Evolutionary conservation across 2,797 vertebrate genomes (phyloP).

Genomic region (Enteromius trimaculatus): DNA sequence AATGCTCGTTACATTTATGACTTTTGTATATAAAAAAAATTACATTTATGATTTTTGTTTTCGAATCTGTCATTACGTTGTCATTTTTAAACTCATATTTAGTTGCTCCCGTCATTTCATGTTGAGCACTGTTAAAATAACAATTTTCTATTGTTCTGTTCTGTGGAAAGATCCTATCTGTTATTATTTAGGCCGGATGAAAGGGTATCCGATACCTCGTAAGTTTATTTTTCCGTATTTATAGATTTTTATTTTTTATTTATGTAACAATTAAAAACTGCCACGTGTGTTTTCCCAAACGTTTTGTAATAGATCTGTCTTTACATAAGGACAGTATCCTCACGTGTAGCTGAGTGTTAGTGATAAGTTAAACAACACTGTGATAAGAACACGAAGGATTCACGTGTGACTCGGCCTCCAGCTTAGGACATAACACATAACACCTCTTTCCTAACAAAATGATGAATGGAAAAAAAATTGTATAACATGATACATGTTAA

Average conservation of each 20-base stretch:
- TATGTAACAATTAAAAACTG: background rate
- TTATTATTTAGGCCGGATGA: background rate
- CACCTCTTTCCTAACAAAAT: background rate
- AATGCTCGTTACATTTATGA: background rate
- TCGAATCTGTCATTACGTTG: background rate
- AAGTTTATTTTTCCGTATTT: too few species aligned
- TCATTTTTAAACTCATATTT: background rate
- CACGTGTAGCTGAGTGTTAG: constrained; percentile 16
- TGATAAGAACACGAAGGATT: background rate
- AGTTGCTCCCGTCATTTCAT: background rate
- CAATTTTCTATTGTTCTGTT: background rate
- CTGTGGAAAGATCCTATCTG: background rate
- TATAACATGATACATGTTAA: background rate
- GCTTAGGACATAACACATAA: background rate
- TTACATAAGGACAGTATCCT: background rate
- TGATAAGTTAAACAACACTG: background rate
- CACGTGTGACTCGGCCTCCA: background rate
- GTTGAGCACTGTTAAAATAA: background rate
- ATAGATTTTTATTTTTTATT: too few species aligned
- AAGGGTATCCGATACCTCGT: background rate
- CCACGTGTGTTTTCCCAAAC: background rate
- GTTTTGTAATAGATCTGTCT: background rate
- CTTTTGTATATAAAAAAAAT: too few species aligned
- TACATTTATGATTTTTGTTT: background rate
- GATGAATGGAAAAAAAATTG: background rate